A percentile compares a stretch with the other conserved stretches of the same genome.
These are phyloP conservation scores for Mastomys natalensis DNA, from an alignment of 2,113 vertebrate species.

Conservation along the genomic window DNA sequence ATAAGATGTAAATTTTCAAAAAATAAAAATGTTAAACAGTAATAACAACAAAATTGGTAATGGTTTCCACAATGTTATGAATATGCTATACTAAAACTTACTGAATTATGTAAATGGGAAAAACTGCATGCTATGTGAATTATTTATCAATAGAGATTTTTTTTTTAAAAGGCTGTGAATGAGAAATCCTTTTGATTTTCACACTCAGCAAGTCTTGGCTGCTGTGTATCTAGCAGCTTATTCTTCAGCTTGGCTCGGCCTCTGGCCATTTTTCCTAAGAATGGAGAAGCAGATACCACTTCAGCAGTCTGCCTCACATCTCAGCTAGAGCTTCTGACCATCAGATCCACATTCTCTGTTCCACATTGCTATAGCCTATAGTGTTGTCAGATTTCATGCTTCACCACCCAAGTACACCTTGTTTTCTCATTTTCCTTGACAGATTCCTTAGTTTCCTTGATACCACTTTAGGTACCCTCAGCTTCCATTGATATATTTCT, in stretches of 20 bases:
- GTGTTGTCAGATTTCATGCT: background rate
- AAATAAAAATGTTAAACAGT: background rate
- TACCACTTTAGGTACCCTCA: background rate
- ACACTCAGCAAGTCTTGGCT: slow-evolving; percentile 20
- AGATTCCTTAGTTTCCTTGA: background rate
- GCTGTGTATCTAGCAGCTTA: slow-evolving; percentile 32
- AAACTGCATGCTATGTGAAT: background rate
- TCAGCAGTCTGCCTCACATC: slow-evolving; percentile 8
- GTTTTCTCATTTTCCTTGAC: background rate
- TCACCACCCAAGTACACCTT: background rate
- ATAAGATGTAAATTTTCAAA: background rate
- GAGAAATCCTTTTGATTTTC: slow-evolving; percentile 51
- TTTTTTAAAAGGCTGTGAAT: background rate
- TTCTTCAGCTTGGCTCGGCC: slow-evolving; percentile 26
- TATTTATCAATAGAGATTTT: background rate
- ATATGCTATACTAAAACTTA: background rate
- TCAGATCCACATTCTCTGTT: background rate
- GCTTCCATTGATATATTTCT: background rate
- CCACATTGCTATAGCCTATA: background rate
- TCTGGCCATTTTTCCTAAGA: slow-evolving; percentile 35
- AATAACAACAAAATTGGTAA: background rate
- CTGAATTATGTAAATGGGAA: background rate
- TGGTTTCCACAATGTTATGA: background rate
- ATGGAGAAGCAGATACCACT: slow-evolving; percentile 4
- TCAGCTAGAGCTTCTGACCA: background rate